Percentiles rank a stretch among this genome's conserved stretches.
Evolutionary conservation across 2,888 invertebrate species (phyloP).

Genomic region (Hipparchia sbordonii): DNA sequence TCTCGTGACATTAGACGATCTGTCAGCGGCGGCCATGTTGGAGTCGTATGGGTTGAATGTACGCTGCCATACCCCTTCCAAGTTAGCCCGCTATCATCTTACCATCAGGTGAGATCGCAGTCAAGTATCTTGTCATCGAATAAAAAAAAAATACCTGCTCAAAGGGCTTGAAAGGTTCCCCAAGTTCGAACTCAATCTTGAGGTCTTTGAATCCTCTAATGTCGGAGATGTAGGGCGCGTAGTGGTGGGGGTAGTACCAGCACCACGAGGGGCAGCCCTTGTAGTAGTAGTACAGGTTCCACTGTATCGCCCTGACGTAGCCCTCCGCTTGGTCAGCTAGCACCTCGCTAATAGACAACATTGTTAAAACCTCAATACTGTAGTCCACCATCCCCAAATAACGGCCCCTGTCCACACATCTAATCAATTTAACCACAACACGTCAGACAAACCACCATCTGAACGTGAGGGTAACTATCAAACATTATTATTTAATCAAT

Average conservation of each 20-base stretch:
- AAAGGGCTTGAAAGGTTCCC: constrained; percentile 95
- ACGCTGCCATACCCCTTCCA: too few species aligned
- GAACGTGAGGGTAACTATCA: too few species aligned
- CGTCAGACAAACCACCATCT: too few species aligned
- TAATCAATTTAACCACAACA: too few species aligned
- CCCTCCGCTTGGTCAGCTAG: constrained; percentile 91
- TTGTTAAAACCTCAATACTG: too few species aligned
- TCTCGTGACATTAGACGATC: constrained; percentile 95
- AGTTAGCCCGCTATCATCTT: too few species aligned
- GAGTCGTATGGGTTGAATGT: constrained; percentile 85
- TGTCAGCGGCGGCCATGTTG: constrained; percentile 96
- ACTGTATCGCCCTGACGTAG: constrained; percentile 96
- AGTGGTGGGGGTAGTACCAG: constrained; percentile 99
- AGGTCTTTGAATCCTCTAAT: constrained; percentile 90
- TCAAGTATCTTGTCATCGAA: too few species aligned
- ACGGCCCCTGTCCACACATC: too few species aligned
- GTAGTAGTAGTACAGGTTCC: constrained; percentile 98
- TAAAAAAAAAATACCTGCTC: constrained; percentile 84
- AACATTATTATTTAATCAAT: too few species aligned
- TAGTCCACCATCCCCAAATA: too few species aligned
- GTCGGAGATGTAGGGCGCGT: constrained; percentile 98
- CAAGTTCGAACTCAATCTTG: constrained; percentile 91
- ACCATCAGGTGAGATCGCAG: too few species aligned
- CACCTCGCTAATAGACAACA: constrained; percentile 84
- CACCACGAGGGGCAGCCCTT: constrained; percentile 98